phyloP scores from a whole-genome alignment of 2,888 invertebrate genomes.

The Drosophila paucipuncta region DNA sequence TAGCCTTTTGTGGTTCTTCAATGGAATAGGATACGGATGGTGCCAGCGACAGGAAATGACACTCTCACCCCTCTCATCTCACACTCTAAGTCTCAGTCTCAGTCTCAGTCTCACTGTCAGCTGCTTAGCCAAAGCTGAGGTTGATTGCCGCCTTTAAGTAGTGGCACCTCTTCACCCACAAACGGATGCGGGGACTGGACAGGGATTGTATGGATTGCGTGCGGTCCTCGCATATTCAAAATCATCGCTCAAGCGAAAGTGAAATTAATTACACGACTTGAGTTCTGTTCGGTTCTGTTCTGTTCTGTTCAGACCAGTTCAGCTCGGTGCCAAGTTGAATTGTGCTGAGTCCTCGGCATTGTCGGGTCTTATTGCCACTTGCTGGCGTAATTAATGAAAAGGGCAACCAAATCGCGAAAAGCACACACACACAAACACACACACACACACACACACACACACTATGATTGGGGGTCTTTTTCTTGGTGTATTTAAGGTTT shows the following conservation, averaged over 20 bases:
- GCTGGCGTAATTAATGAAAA: constrained; percentile 72
- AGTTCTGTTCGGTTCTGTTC: constrained; percentile 45
- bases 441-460: neutral
- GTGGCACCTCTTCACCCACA: constrained; percentile 13
- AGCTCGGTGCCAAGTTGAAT: constrained; percentile 30
- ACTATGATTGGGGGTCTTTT: constrained; percentile 26
- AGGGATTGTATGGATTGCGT: constrained; percentile 62
- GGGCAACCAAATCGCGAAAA: constrained; percentile 39
- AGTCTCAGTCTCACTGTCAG: constrained; percentile 12
- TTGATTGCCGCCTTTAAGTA: constrained; percentile 24
- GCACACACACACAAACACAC: constrained; percentile 14
- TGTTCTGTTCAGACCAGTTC: constrained; percentile 24
- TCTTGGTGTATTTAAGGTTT: constrained; percentile 21
- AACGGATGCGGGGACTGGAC: neutral
- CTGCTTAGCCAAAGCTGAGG: constrained; percentile 28
- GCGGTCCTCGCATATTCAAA: constrained; percentile 70
- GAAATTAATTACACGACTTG: constrained; percentile 77
- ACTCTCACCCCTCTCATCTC: constrained; percentile 16
- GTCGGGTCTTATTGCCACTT: constrained; percentile 41
- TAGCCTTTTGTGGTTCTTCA: constrained; percentile 31
- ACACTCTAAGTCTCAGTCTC: neutral
- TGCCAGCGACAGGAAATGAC: constrained; percentile 58
- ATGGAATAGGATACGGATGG: neutral
- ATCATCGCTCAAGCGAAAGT: constrained; percentile 78
- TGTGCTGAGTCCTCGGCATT: constrained; percentile 42